Conservation (phyloP, 2,888 invertebrate species). For the Andrena dorsata region DNA sequence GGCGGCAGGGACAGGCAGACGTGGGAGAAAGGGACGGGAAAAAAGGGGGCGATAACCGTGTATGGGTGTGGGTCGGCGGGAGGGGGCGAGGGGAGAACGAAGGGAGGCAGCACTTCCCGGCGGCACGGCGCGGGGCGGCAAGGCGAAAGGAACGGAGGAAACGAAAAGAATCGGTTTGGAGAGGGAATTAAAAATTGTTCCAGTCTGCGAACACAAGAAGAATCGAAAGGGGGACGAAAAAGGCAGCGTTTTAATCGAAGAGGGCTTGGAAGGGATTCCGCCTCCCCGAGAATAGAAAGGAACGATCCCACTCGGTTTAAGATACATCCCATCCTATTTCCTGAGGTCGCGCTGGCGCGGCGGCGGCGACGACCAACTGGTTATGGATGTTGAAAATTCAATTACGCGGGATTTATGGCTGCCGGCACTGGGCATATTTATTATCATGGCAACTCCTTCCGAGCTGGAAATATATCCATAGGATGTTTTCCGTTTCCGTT, state of each 20-base stretch:
- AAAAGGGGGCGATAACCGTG: background rate
- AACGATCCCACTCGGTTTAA: constrained; percentile 68
- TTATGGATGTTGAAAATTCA: constrained; percentile 81
- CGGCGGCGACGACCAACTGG: constrained; percentile 65
- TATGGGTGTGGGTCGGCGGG: background rate
- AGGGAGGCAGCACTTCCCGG: background rate
- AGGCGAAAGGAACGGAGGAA: background rate
- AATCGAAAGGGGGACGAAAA: constrained; percentile 30
- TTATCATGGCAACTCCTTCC: constrained; percentile 67
- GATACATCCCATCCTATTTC: constrained; percentile 79
- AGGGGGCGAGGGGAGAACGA: background rate
- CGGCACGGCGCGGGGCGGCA: constrained; percentile 6
- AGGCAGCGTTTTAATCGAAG: constrained; percentile 58
- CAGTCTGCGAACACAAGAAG: constrained; percentile 53
- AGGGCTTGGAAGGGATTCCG: constrained; percentile 49
- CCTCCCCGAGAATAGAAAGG: constrained; percentile 65
- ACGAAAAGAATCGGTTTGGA: constrained; percentile 54
- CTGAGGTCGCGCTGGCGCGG: constrained; percentile 70
- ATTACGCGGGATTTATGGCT: constrained; percentile 80
- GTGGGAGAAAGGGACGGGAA: background rate
- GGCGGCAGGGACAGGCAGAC: background rate
- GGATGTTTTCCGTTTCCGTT: constrained; percentile 30
- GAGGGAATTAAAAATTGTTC: constrained; percentile 74
- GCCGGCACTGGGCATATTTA: constrained; percentile 78
- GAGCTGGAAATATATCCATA: constrained; percentile 7